Evolutionary conservation across 2,113 vertebrate species (phyloP).

Genomic region (Cisticola juncidis): DNA sequence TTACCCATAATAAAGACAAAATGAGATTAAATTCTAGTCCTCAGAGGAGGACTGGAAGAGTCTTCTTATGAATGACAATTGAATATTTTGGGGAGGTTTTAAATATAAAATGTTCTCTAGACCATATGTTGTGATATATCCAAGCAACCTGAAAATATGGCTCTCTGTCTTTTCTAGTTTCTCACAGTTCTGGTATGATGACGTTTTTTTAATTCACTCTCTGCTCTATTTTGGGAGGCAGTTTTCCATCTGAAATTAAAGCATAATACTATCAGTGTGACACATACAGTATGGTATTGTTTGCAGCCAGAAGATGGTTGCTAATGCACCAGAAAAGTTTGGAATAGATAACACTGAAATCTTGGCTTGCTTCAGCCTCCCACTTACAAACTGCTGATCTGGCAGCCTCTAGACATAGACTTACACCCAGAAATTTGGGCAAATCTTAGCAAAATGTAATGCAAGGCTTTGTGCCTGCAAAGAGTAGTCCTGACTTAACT

Average conservation of each 20-base stretch:
- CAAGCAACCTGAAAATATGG: slow-evolving; percentile 25
- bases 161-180: slow-evolving; percentile 48
- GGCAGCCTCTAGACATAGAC: background rate
- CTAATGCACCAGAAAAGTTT: background rate
- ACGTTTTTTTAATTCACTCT: background rate
- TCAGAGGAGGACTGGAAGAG: background rate
- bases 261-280: background rate
- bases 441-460: background rate
- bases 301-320: background rate
- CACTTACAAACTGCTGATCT: slow-evolving; percentile 22
- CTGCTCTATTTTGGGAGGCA: slow-evolving; percentile 14
- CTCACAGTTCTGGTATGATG: slow-evolving; percentile 2
- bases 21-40: background rate
- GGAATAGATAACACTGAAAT: background rate
- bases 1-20: background rate
- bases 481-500: background rate
- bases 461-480: background rate
- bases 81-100: background rate
- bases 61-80: slow-evolving; percentile 41
- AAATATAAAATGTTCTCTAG: slow-evolving; percentile 25
- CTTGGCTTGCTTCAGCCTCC: background rate
- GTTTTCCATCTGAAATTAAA: slow-evolving; percentile 27
- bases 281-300: slow-evolving; percentile 12
- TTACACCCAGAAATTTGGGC: background rate
- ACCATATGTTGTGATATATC: slow-evolving; percentile 21